Evolutionary conservation across 2,888 invertebrate genomes (phyloP).

Genomic region (Petrolisthes manimaculis): DNA sequence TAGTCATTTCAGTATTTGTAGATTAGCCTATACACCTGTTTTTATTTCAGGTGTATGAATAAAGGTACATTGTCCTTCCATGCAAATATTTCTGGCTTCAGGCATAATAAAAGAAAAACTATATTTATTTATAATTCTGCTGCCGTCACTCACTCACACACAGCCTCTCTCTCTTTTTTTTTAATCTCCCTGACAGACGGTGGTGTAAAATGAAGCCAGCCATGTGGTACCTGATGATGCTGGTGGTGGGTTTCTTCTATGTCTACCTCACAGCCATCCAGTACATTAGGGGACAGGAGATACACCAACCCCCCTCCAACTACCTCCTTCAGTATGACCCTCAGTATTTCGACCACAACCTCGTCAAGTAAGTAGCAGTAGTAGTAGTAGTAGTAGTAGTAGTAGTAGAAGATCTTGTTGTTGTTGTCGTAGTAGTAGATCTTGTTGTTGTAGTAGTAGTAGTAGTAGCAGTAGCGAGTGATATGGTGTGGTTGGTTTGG

Average conservation of each 20-base stretch:
- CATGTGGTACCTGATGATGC: constrained; percentile 69
- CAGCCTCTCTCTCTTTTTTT: not conserved
- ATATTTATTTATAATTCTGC: too few species aligned
- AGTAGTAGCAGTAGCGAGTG: not conserved
- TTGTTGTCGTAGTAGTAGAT: too few species aligned
- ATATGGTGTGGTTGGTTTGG: not conserved
- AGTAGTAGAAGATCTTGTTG: not conserved
- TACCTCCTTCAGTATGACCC: constrained; percentile 60
- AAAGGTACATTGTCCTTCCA: too few species aligned
- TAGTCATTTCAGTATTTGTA: too few species aligned
- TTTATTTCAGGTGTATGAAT: too few species aligned
- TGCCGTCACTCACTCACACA: too few species aligned
- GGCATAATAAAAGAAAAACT: too few species aligned
- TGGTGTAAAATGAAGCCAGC: constrained; percentile 67
- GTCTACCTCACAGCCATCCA: constrained; percentile 69
- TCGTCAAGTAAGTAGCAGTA: constrained; percentile 44
- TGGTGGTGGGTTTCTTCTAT: constrained; percentile 69
- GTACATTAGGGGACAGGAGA: constrained; percentile 68
- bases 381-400: not conserved
- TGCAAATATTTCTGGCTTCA: too few species aligned
- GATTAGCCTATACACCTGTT: too few species aligned
- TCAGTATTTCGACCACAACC: constrained; percentile 58
- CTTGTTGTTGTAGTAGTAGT: too few species aligned
- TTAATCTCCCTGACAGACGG: constrained; percentile 8
- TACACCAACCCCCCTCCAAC: constrained; percentile 28